These are phyloP conservation scores for Myotis planiceps DNA, from an alignment of 2,797 vertebrate species.

Conservation along the genomic window DNA sequence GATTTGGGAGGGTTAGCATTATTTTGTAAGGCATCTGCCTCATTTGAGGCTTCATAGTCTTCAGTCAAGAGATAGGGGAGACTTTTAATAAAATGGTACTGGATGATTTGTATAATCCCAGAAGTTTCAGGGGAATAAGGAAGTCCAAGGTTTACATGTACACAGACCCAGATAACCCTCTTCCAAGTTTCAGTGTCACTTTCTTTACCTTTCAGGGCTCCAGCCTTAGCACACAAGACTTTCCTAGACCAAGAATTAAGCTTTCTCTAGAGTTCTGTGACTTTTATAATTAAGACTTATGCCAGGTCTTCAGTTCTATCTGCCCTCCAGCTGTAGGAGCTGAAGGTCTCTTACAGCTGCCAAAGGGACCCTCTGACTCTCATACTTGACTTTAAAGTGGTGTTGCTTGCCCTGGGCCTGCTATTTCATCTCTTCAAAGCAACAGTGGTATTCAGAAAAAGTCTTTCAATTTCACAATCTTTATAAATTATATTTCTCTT, in stretches of 20 bases:
- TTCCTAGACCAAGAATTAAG: neutral
- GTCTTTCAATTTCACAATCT: neutral
- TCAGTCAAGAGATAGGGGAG: neutral
- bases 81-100: neutral
- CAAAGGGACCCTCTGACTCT: neutral
- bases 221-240: neutral
- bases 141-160: neutral
- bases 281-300: conserved; percentile 45
- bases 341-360: neutral
- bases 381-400: conserved; percentile 17
- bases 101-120: neutral
- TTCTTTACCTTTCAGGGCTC: neutral
- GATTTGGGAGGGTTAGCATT: neutral
- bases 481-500: conserved; percentile 56
- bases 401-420: neutral
- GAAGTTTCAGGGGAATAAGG: neutral
- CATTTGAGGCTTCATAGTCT: neutral
- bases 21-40: neutral
- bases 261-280: conserved; percentile 7
- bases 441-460: conserved; percentile 37
- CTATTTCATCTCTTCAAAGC: conserved; percentile 40
- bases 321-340: neutral
- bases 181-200: neutral
- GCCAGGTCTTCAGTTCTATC: neutral
- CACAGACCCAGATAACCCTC: neutral